phyloP scores from a whole-genome alignment of 2,888 invertebrate genomes.

The Diplolepis rosae region DNA sequence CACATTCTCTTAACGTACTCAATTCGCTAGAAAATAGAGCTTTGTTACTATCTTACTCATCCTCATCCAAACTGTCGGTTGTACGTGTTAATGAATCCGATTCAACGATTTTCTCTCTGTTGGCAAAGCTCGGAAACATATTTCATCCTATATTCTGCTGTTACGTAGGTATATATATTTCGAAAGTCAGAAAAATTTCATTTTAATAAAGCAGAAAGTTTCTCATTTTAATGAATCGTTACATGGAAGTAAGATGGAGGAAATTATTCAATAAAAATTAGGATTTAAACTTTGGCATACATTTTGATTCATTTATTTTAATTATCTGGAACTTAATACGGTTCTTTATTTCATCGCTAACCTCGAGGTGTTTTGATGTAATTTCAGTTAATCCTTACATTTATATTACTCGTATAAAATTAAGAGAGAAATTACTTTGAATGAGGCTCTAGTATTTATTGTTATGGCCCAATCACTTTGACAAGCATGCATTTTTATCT shows the following conservation, averaged over 20 bases:
- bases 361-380: neutral
- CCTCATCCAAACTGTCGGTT: slow-evolving; percentile 19
- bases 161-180: neutral
- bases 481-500: too few relatives aligned
- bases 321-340: neutral
- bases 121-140: neutral
- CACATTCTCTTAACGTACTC: slow-evolving; percentile 42
- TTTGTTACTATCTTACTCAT: slow-evolving; percentile 26
- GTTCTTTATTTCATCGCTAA: neutral
- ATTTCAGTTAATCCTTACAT: neutral
- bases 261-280: too few relatives aligned
- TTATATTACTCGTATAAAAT: too few relatives aligned
- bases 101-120: slow-evolving; percentile 16
- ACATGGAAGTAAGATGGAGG: too few relatives aligned
- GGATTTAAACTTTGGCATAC: too few relatives aligned
- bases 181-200: neutral
- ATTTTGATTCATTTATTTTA: too few relatives aligned
- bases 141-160: neutral
- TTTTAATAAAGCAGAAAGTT: too few relatives aligned
- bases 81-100: slow-evolving; percentile 22
- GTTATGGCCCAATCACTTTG: too few relatives aligned
- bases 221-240: too few relatives aligned
- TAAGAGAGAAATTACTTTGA: too few relatives aligned
- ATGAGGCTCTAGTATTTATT: too few relatives aligned
- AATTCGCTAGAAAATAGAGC: slow-evolving; percentile 44